Percentiles rank a stretch among this genome's conserved stretches.
Evolutionary conservation across 2,113 vertebrate genomes (phyloP).

Genomic region (Melanostigma gelatinosum): DNA sequence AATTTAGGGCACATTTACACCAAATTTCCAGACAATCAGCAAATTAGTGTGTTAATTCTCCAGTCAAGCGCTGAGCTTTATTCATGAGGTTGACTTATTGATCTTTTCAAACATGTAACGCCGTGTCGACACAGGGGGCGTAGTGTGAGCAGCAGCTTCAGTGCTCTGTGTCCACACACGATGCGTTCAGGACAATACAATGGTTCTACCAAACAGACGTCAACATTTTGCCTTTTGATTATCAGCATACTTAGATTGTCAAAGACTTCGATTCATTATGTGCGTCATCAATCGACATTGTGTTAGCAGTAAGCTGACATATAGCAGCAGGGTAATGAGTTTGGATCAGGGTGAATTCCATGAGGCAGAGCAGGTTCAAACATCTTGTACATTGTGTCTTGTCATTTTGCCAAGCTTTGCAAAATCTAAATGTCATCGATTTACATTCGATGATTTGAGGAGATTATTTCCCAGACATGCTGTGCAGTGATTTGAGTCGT

Average conservation of each 20-base stretch:
- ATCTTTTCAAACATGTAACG: too few relatives aligned
- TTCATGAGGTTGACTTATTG: too few relatives aligned
- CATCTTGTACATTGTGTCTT: not conserved
- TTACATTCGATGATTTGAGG: not conserved
- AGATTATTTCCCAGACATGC: not conserved
- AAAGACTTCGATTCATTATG: not conserved
- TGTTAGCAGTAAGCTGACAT: constrained; percentile 1
- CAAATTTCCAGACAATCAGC: not conserved
- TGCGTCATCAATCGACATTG: not conserved
- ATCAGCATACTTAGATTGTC: not conserved
- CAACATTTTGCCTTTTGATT: not conserved
- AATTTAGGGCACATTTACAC: not conserved
- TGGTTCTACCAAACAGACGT: too few relatives aligned
- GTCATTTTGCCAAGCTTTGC: not conserved
- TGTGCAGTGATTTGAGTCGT: not conserved
- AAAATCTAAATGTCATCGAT: not conserved
- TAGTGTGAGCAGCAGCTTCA: too few relatives aligned
- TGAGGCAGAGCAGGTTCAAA: not conserved
- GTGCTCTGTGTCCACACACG: too few relatives aligned
- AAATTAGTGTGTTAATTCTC: not conserved
- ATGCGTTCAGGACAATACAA: not conserved
- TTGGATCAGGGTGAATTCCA: not conserved
- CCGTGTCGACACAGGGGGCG: too few relatives aligned
- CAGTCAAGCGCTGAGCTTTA: not conserved
- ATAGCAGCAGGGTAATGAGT: not conserved